Percentiles rank a stretch among this genome's conserved stretches.
Conservation (phyloP, 1,140 invertebrate species). For the Procambarus clarkii region DNA sequence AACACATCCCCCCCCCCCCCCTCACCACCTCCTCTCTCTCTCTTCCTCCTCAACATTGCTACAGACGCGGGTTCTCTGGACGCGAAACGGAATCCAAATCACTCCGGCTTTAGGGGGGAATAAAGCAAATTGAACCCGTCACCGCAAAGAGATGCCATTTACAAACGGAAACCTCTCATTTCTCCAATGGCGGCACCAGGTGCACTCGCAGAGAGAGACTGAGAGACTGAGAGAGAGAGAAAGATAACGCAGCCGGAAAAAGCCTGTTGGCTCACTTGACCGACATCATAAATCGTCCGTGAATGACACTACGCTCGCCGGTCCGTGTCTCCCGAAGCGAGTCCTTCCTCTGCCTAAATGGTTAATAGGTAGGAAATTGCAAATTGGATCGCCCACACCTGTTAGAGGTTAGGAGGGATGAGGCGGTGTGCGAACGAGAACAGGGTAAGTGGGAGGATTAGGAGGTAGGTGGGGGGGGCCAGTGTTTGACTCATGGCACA, state of each 20-base stretch:
- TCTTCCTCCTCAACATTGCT: not conserved
- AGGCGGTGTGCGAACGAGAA: not conserved
- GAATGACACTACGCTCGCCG: not conserved
- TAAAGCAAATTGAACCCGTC: not conserved
- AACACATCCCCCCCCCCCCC: no score
- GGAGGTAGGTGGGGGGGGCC: not conserved
- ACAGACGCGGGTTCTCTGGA: no score
- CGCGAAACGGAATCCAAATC: not conserved
- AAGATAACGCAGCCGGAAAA: not conserved
- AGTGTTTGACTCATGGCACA: not conserved
- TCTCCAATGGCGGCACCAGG: not conserved
- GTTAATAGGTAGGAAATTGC: not conserved
- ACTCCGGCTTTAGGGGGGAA: not conserved
- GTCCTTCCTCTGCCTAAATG: not conserved
- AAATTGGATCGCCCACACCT: not conserved
- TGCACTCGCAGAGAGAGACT: not conserved
- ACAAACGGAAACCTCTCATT: constrained; percentile 37
- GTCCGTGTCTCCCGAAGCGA: not conserved
- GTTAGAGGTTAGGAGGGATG: not conserved
- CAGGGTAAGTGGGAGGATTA: not conserved
- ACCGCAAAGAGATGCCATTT: not conserved
- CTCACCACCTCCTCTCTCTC: not conserved
- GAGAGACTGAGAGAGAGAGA: not conserved
- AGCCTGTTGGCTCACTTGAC: not conserved
- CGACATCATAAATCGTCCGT: not conserved